Conservation (phyloP, 1,140 invertebrate species). For the Megalonaias nervosa region DNA sequence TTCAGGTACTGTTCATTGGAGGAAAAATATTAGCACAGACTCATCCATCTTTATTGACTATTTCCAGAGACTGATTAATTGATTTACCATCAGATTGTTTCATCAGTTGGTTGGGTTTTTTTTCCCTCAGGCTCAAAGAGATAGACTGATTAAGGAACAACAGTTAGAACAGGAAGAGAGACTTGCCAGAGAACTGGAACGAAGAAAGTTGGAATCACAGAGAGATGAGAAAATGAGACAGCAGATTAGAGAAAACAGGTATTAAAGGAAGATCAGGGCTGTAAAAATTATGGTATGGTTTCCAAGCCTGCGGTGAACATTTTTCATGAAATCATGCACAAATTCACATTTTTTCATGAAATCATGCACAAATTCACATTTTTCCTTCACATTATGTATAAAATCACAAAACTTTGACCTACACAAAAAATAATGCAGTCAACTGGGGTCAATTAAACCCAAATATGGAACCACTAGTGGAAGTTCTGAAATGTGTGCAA, state of each 20-base stretch:
- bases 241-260: conserved; percentile 70
- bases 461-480: no score
- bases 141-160: conserved; percentile 57
- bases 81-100: not conserved
- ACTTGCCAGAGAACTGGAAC: conserved; percentile 65
- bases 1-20: not conserved
- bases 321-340: no score
- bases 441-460: no score
- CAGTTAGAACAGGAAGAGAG: conserved; percentile 67
- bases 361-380: no score
- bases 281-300: not conserved
- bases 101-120: conserved; percentile 1
- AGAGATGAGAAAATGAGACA: conserved; percentile 71
- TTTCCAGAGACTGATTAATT: not conserved
- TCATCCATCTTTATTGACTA: not conserved
- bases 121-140: conserved; percentile 59
- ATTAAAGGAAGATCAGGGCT: not conserved
- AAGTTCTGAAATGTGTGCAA: no score
- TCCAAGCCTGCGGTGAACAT: no score
- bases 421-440: no score
- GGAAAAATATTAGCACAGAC: not conserved
- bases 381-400: no score
- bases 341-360: no score
- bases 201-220: conserved; percentile 61
- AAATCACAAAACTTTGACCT: no score